A percentile compares a stretch with the other conserved stretches of the same genome.
phyloP scores from a whole-genome alignment of 2,888 invertebrate genomes.

The Tanytarsus gracilentus region DNA sequence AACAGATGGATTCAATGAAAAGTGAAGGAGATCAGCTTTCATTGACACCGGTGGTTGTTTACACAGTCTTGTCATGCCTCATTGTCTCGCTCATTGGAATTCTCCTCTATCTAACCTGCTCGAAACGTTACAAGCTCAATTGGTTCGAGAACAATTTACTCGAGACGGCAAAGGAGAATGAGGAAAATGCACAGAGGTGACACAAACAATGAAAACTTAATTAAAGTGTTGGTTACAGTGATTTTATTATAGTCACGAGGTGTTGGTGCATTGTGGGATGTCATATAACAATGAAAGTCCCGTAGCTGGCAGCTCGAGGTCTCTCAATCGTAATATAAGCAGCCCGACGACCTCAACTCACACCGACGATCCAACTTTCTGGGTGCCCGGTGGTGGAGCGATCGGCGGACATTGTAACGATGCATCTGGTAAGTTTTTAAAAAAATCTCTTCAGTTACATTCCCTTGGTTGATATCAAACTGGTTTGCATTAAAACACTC shows the following conservation, averaged over 20 bases:
- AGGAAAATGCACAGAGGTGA: conserved; percentile 42
- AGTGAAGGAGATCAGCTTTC: conserved; percentile 39
- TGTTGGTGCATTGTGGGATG: conserved; percentile 40
- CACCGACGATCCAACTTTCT: conserved; percentile 44
- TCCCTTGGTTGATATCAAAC: neutral
- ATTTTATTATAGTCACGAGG: conserved; percentile 41
- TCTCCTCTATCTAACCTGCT: conserved; percentile 47
- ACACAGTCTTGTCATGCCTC: conserved; percentile 46
- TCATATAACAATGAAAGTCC: conserved; percentile 42
- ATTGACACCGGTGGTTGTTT: conserved; percentile 43
- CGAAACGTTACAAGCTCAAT: conserved; percentile 47
- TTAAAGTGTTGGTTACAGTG: neutral
- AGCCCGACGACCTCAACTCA: conserved; percentile 39
- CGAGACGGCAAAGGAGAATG: conserved; percentile 45
- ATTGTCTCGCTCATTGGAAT: conserved; percentile 44
- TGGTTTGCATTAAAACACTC: neutral
- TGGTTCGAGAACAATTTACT: conserved; percentile 52
- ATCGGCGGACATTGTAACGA: conserved; percentile 29
- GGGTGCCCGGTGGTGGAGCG: conserved; percentile 39
- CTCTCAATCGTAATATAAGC: conserved; percentile 36
- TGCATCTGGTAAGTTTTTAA: conserved; percentile 30
- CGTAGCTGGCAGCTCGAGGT: conserved; percentile 40
- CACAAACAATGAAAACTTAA: neutral
- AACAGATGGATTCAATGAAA: conserved; percentile 20
- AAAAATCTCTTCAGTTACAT: neutral